Evolutionary conservation across 1,140 invertebrate genomes (phyloP), one percentile per base, ranked within the genome.

Genomic region (Drosophila suzukii): DNA sequence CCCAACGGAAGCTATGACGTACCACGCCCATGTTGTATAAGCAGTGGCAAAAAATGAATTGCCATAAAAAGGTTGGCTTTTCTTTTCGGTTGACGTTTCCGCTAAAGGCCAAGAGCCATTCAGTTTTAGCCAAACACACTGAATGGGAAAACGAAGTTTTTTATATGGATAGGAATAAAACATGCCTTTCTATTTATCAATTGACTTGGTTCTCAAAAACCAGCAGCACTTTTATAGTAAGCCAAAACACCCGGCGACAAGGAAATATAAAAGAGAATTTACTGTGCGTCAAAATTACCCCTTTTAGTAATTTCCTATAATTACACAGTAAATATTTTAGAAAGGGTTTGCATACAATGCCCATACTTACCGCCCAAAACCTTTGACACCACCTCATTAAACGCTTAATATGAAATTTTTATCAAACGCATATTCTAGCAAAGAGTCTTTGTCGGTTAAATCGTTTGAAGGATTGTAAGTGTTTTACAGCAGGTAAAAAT

Each of bases 71-170:
- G 32, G 6, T 3, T 41, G 12, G 13, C 20, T 34, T 3, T 17
- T 11, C 12, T 12, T 34, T 50, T 30, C 20, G 12, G 27, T 12
- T 6, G 34, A 27, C 13, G 39, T 12, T 36, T 54, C 30, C 20
- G 38, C 30, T 6, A 91, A 34, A 10, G 91, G 91, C 91, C 91
- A 92, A 17, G 88, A 91, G 6, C 91, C 91, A 68, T 92, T 92
- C n/a, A 92, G 24, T 66, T 92, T 92, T n/a, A 92, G 47, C 81
- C 84, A 89, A 47, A 82, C 72, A 50, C 91, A 92, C 43, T 92
- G 91, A 15, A 68, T 15, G 7, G 91, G 91, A 38, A 92, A 79
- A 13, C 73, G 75, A 68, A 91, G 88, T n/a, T 12, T 38, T 6
- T 38, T 46, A 34, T 57, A 32, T n/a, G 54, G 41, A 46, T 70